Conservation (phyloP, 2,888 invertebrate genomes). For the Lithosia quadra region DNA sequence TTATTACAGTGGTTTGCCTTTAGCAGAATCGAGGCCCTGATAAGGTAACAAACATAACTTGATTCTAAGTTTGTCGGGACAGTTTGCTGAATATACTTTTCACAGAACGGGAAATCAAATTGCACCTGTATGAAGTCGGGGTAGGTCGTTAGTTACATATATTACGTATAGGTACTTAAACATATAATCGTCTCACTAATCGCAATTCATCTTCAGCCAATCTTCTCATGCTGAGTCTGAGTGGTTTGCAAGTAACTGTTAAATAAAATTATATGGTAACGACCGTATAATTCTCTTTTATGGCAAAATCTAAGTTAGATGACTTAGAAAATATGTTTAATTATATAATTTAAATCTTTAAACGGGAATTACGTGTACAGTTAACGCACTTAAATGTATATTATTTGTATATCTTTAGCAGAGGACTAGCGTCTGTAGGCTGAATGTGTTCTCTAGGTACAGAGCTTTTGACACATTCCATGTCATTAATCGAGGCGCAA, state of each 20-base stretch:
- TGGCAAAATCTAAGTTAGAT: not conserved
- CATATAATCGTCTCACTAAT: not conserved
- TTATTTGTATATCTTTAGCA: not conserved
- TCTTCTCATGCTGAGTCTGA: not conserved
- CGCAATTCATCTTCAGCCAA: not conserved
- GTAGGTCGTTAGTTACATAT: not conserved
- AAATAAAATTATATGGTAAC: constrained; percentile 12
- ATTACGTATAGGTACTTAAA: not conserved
- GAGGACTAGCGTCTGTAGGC: not conserved
- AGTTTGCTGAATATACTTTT: not conserved
- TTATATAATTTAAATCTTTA: constrained; percentile 3
- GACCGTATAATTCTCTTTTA: not conserved
- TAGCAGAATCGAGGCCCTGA: too few relatives aligned
- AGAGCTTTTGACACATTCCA: not conserved
- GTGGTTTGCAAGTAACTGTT: constrained; percentile 2
- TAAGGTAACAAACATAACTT: too few relatives aligned
- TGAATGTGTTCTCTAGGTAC: not conserved
- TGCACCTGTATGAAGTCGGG: not conserved
- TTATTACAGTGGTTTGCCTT: too few relatives aligned
- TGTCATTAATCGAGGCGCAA: not conserved
- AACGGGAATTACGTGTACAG: constrained; percentile 9
- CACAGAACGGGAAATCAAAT: not conserved
- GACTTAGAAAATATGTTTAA: constrained; percentile 3
- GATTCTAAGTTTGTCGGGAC: too few relatives aligned
- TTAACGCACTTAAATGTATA: not conserved